Conservation (phyloP, 2,797 vertebrate genomes). For the Betta splendens region DNA sequence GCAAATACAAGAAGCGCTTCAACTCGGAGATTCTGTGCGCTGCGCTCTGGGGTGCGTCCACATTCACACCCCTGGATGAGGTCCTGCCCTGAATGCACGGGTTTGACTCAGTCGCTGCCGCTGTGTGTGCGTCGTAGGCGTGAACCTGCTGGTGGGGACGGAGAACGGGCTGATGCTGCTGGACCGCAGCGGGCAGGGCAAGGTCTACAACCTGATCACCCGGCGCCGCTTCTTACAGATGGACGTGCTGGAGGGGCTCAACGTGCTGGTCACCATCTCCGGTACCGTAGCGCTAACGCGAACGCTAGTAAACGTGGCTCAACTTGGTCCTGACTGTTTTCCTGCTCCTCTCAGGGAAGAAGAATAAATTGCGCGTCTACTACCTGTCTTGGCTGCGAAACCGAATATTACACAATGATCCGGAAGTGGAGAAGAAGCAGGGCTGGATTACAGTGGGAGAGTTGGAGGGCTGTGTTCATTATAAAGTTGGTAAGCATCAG, state of each 20-base stretch:
- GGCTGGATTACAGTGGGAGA: slow-evolving; percentile 98
- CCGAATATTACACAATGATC: slow-evolving; percentile 96
- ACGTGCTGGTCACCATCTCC: slow-evolving; percentile 98
- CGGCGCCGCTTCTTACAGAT: slow-evolving; percentile 96
- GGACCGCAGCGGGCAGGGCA: slow-evolving; percentile 97
- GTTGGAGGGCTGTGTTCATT: slow-evolving; percentile 96
- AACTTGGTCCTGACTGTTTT: not conserved
- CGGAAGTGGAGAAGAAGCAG: slow-evolving; percentile 98
- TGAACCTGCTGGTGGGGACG: slow-evolving; percentile 96
- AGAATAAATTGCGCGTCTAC: slow-evolving; percentile 97
- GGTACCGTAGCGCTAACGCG: slow-evolving; percentile 73
- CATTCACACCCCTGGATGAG: too few relatives aligned
- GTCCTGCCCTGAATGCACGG: too few relatives aligned
- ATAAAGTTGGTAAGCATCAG: slow-evolving; percentile 93
- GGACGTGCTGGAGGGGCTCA: slow-evolving; percentile 97
- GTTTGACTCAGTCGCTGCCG: too few relatives aligned
- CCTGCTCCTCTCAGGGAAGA: slow-evolving; percentile 91
- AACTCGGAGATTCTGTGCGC: slow-evolving; percentile 98
- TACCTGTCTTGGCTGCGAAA: slow-evolving; percentile 98
- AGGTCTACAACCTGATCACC: slow-evolving; percentile 97
- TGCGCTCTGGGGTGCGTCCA: slow-evolving; percentile 91
- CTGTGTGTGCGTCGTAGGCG: slow-evolving; percentile 78
- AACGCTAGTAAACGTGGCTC: not conserved
- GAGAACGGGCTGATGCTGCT: slow-evolving; percentile 97
- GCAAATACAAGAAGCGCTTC: slow-evolving; percentile 99